Evolutionary conservation across 2,113 vertebrate genomes (phyloP).

Genomic region (Saguinus imperator): DNA sequence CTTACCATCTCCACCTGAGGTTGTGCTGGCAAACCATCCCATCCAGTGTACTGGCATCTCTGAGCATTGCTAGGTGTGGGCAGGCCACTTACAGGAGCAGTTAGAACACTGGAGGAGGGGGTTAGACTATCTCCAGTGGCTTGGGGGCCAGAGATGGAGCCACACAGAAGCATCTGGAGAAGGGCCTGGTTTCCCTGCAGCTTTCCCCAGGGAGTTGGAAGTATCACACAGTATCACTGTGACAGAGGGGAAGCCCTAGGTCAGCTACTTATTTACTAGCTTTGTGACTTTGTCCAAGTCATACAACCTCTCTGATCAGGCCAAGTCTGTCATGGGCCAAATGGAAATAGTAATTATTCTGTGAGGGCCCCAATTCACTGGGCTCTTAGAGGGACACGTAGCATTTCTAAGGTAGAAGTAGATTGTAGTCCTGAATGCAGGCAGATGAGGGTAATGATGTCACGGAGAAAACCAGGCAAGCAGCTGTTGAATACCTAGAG

Average conservation of each 20-base stretch:
- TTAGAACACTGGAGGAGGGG: not conserved
- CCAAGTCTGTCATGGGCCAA: conserved; percentile 2
- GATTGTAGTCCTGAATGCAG: not conserved
- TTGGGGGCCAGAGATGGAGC: not conserved
- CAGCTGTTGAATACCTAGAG: not conserved
- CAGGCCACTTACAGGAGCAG: not conserved
- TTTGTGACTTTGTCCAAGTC: conserved; percentile 49
- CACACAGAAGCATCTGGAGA: not conserved
- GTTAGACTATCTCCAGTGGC: not conserved
- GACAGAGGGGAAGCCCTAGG: conserved; percentile 31
- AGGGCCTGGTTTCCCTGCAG: not conserved
- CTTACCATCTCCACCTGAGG: not conserved
- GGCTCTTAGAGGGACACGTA: not conserved
- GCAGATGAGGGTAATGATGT: not conserved
- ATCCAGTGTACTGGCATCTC: not conserved
- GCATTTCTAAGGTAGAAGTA: not conserved
- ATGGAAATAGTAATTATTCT: conserved; percentile 39
- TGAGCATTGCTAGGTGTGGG: not conserved
- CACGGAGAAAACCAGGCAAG: conserved; percentile 16
- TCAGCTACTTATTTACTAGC: conserved; percentile 15
- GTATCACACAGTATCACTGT: not conserved
- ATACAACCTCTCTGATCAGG: conserved; percentile 15
- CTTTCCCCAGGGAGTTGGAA: not conserved
- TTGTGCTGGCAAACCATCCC: not conserved
- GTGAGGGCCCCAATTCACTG: not conserved